A percentile compares a stretch with the other conserved stretches of the same genome.
Evolutionary conservation across 2,113 vertebrate genomes (phyloP).

Genomic region (Microcebus griseorufus): DNA sequence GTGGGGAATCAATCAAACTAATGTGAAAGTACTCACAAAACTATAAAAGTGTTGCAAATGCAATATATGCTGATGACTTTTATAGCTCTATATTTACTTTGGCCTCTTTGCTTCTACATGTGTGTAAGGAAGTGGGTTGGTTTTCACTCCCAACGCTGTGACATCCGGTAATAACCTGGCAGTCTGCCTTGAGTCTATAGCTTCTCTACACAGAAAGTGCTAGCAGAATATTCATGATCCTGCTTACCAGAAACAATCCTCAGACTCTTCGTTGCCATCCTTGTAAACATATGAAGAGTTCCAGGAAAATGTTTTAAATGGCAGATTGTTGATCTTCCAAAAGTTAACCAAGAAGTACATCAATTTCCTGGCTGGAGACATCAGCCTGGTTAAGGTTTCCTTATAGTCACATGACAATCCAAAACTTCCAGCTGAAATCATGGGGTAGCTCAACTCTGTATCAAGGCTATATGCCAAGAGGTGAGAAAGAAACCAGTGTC

Average conservation of each 20-base stretch:
- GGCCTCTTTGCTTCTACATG: background rate
- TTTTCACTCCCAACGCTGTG: background rate
- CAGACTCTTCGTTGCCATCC: conserved; percentile 79
- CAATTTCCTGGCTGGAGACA: conserved; percentile 95
- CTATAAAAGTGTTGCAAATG: background rate
- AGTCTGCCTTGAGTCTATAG: background rate
- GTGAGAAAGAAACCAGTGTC: background rate
- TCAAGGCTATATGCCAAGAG: conserved; percentile 87
- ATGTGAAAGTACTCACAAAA: background rate
- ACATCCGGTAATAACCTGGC: too few relatives aligned
- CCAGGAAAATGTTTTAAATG: conserved; percentile 88
- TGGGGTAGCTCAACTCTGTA: conserved; percentile 88
- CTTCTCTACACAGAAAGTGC: background rate
- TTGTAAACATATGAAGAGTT: conserved; percentile 91
- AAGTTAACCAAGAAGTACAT: conserved; percentile 89
- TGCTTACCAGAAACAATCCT: conserved; percentile 95
- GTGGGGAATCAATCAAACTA: background rate
- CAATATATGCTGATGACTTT: background rate
- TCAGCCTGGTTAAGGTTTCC: conserved; percentile 90
- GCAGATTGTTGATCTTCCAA: conserved; percentile 61
- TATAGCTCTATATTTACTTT: background rate
- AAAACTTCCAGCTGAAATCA: conserved; percentile 97
- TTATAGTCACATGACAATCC: conserved; percentile 96
- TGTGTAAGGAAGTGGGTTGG: background rate
- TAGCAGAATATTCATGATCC: background rate